A percentile compares a stretch with the other conserved stretches of the same genome.
Evolutionary conservation across 2,888 invertebrate species (phyloP).

Genomic region (Unio delphinus): DNA sequence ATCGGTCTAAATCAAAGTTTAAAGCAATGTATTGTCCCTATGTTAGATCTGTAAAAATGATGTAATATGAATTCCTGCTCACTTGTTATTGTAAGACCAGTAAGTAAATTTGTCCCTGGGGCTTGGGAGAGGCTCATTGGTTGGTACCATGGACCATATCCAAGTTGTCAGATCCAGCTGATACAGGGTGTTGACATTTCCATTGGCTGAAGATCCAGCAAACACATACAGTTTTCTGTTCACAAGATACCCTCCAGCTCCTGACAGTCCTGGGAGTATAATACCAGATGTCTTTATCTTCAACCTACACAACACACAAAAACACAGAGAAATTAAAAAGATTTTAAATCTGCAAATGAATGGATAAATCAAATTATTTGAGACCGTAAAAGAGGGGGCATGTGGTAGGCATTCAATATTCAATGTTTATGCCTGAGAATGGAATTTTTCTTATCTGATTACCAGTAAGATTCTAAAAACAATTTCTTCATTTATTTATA

Average conservation of each 20-base stretch:
- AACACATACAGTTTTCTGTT: slow-evolving; percentile 62
- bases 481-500: no score
- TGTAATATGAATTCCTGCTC: slow-evolving; percentile 8
- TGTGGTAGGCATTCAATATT: no score
- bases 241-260: slow-evolving; percentile 58
- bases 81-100: slow-evolving; percentile 60
- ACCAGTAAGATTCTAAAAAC: no score
- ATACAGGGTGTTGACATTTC: slow-evolving; percentile 59
- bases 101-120: slow-evolving; percentile 62
- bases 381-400: no score
- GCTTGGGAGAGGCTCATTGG: slow-evolving; percentile 36
- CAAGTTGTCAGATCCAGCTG: slow-evolving; percentile 57
- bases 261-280: slow-evolving; percentile 63
- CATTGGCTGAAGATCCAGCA: slow-evolving; percentile 63
- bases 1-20: no score
- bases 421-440: no score
- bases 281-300: slow-evolving; percentile 36
- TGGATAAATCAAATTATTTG: no score
- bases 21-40: no score
- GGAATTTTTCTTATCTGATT: no score
- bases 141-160: slow-evolving; percentile 50
- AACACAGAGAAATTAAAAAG: neutral
- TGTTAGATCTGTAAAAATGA: no score
- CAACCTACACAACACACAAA: neutral
- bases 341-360: neutral